Evolutionary conservation across 1,140 invertebrate species (phyloP).

Genomic region (Thalassaphorura encarpata): DNA sequence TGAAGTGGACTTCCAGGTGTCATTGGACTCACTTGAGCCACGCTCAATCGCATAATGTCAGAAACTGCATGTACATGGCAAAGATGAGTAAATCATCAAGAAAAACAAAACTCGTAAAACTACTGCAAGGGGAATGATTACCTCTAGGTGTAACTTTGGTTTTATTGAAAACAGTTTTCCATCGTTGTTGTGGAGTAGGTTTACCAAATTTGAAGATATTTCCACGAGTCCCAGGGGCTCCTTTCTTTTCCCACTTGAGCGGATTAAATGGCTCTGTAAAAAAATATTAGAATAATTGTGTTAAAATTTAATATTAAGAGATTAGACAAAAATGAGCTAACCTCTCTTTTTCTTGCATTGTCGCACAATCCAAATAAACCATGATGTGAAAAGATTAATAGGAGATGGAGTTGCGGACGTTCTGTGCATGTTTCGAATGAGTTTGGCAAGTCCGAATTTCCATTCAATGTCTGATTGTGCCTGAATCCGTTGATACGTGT

Average conservation of each 20-base stretch:
- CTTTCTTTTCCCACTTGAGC: slow-evolving; percentile 26
- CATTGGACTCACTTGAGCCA: slow-evolving; percentile 28
- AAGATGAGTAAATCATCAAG: no score
- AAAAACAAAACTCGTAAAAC: not conserved
- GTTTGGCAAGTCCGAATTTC: slow-evolving; percentile 98
- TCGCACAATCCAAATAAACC: slow-evolving; percentile 71
- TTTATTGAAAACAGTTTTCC: slow-evolving; percentile 36
- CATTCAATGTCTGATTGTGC: slow-evolving; percentile 99
- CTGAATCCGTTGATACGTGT: slow-evolving; percentile 97
- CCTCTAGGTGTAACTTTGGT: slow-evolving; percentile 38
- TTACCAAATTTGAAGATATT: slow-evolving; percentile 28
- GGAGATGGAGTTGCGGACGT: slow-evolving; percentile 95
- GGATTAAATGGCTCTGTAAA: slow-evolving; percentile 28
- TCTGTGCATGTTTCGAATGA: slow-evolving; percentile 97
- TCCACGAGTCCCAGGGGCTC: slow-evolving; percentile 1
- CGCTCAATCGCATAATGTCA: slow-evolving; percentile 26
- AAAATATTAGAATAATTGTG: not conserved
- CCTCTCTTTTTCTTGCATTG: slow-evolving; percentile 60
- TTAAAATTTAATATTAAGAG: not conserved
- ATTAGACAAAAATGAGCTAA: slow-evolving; percentile 33
- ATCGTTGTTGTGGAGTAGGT: slow-evolving; percentile 34
- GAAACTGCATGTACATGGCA: slow-evolving; percentile 17
- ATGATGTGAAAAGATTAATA: slow-evolving; percentile 88
- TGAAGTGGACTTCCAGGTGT: slow-evolving; percentile 51
- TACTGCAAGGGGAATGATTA: slow-evolving; percentile 10